These are phyloP conservation scores for Melanerpes formicivorus DNA, from an alignment of 2,113 vertebrate species.

Conservation along the genomic window DNA sequence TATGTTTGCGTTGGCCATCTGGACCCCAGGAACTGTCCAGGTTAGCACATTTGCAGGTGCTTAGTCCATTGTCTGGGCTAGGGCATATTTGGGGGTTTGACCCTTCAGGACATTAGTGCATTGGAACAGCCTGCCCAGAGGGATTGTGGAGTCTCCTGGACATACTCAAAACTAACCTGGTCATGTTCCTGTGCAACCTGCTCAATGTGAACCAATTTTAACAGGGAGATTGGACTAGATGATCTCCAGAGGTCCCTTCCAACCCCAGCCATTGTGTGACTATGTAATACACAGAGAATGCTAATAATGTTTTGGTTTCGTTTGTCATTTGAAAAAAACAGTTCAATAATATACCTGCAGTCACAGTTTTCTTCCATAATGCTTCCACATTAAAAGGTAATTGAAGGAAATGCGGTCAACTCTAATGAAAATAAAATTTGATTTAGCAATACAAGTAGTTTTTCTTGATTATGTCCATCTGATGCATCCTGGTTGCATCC, in stretches of 20 bases:
- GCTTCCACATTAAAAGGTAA: neutral
- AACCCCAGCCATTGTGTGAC: neutral
- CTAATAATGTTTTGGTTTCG: neutral
- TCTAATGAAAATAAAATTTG: neutral
- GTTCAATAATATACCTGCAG: neutral
- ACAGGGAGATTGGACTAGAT: neutral
- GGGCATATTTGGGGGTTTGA: too few relatives aligned
- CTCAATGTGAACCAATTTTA: neutral
- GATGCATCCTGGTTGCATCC: neutral
- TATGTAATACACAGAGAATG: neutral
- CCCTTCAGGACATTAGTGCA: too few relatives aligned
- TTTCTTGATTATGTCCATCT: neutral
- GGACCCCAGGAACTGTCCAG: too few relatives aligned
- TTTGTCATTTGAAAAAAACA: neutral
- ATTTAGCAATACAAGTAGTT: neutral
- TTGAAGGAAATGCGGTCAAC: neutral
- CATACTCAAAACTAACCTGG: neutral
- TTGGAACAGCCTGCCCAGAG: neutral
- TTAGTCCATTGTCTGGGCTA: too few relatives aligned
- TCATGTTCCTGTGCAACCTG: neutral
- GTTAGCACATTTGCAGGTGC: too few relatives aligned
- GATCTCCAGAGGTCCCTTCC: neutral
- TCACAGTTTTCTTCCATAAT: neutral
- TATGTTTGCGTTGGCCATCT: too few relatives aligned
- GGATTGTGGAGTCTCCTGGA: neutral